Evolutionary conservation across 2,888 invertebrate genomes (phyloP).

Genomic region (Torymus texanus): DNA sequence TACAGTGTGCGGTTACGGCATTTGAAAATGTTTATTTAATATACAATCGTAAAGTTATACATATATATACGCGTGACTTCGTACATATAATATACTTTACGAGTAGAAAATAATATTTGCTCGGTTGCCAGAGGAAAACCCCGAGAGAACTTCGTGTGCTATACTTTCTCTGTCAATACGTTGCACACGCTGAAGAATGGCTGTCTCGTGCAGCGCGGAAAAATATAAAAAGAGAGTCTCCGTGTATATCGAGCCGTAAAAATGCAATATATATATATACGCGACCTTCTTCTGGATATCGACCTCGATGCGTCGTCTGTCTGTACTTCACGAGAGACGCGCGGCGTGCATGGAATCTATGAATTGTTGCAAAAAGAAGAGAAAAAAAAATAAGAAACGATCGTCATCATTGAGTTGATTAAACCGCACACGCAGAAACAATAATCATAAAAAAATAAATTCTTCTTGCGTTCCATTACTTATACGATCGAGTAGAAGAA

Average conservation of each 20-base stretch:
- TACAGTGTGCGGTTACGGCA: too few relatives aligned
- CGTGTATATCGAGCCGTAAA: not conserved
- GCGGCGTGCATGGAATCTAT: slow-evolving; percentile 11
- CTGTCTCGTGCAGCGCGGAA: too few relatives aligned
- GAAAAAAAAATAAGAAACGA: not conserved
- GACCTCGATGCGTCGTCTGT: slow-evolving; percentile 18
- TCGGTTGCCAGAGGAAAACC: too few relatives aligned
- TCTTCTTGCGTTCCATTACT: not conserved
- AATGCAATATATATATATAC: not conserved
- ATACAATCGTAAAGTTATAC: too few relatives aligned
- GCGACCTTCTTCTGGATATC: slow-evolving; percentile 16
- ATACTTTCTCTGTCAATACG: too few relatives aligned
- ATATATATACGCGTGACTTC: too few relatives aligned
- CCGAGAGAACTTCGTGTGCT: too few relatives aligned
- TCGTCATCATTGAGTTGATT: not conserved
- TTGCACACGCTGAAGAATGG: too few relatives aligned
- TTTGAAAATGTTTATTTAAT: too few relatives aligned
- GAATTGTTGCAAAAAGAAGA: slow-evolving; percentile 16
- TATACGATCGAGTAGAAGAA: not conserved
- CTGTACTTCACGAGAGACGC: not conserved
- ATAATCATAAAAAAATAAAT: slow-evolving; percentile 24
- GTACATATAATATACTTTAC: too few relatives aligned
- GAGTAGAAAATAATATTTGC: too few relatives aligned
- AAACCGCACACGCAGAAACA: slow-evolving; percentile 20
- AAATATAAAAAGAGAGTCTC: too few relatives aligned